phyloP scores from a whole-genome alignment of 2,113 vertebrate genomes.

The Otis tarda region DNA sequence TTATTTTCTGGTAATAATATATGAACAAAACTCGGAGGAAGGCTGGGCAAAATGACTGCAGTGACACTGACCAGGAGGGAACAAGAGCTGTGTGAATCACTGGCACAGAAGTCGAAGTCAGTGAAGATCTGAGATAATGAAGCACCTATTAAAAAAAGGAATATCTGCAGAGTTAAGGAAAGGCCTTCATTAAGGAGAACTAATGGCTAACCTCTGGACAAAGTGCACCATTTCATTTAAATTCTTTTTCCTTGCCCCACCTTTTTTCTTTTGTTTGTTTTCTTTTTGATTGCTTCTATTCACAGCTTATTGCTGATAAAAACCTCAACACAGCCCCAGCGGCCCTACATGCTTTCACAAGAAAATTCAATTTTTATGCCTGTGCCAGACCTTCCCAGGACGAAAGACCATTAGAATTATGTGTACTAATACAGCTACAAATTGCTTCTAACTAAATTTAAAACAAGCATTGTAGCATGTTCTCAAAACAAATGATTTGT shows the following conservation, averaged over 20 bases:
- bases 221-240: background rate
- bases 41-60: background rate
- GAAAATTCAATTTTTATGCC: slow-evolving; percentile 6
- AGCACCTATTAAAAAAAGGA: background rate
- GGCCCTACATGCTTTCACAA: background rate
- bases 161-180: background rate
- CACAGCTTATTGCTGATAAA: background rate
- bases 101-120: background rate
- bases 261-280: background rate
- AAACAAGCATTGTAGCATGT: background rate
- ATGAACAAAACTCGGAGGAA: background rate
- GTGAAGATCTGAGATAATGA: background rate
- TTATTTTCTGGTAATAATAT: background rate
- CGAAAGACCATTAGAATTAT: background rate
- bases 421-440: background rate
- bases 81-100: background rate
- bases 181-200: background rate
- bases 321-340: background rate
- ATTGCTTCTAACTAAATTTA: background rate
- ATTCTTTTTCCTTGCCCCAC: background rate
- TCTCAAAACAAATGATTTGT: background rate
- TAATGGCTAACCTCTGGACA: background rate
- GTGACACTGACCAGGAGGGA: background rate
- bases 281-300: background rate
- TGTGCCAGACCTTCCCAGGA: background rate